These are phyloP conservation scores for Monarcha castaneiventris DNA, from an alignment of 2,113 vertebrate genomes.

Conservation along the genomic window DNA sequence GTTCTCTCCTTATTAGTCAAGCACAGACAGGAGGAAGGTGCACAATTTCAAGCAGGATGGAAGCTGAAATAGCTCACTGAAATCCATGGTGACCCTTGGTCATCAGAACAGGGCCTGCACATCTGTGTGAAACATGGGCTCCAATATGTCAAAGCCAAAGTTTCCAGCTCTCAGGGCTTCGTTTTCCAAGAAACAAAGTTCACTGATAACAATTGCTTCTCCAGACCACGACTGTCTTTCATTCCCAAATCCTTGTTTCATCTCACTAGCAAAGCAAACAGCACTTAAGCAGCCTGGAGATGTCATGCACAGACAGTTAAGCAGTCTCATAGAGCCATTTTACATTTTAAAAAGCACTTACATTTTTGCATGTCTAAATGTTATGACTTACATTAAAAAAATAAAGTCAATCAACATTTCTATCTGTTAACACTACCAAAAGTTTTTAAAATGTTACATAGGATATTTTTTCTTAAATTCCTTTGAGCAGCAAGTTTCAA, in stretches of 20 bases:
- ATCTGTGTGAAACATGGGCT: neutral
- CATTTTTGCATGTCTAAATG: constrained; percentile 1
- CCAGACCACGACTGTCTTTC: neutral
- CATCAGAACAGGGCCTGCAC: neutral
- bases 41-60: neutral
- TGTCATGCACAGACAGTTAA: neutral
- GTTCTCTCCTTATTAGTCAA: neutral
- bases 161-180: neutral
- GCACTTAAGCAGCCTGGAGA: neutral
- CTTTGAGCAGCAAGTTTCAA: neutral
- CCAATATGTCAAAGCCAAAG: neutral
- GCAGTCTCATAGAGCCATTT: constrained; percentile 2
- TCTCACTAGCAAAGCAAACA: neutral
- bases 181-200: neutral
- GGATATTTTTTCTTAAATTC: neutral
- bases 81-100: neutral
- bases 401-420: neutral
- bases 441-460: neutral
- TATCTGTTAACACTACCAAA: neutral
- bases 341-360: constrained; percentile 5
- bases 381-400: constrained; percentile 20
- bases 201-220: neutral
- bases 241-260: neutral
- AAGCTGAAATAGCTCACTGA: neutral
- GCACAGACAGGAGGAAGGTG: neutral